Evolutionary conservation across 2,797 vertebrate genomes (phyloP), one percentile per base, ranked within the genome.

Genomic region (Premnoplex brunnescens): DNA sequence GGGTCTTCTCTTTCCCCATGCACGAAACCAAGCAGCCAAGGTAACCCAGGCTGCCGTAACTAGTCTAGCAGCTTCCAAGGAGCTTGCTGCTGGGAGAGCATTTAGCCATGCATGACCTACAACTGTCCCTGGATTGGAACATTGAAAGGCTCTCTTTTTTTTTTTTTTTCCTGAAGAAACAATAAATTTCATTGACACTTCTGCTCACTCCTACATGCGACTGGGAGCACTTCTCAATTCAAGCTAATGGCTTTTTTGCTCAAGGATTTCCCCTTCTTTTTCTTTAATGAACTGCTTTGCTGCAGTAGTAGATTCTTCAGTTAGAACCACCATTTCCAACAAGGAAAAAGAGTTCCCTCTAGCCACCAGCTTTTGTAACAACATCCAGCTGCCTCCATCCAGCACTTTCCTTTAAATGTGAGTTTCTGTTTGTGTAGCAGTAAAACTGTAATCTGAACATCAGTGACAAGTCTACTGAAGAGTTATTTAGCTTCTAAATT

Each of bases 301-400:
- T 52, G 52, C 21, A 44, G 66, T 22, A 64, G 69, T 90, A 72
- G 58, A 43, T 72, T 85, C 34, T 64, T 72, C 3, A 4, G 7
- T 69, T 62, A 72, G 22, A 73, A 39, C 34, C 15, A 30, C 20
- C 49, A 34, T 80, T 59, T 84, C 91, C 90, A 97, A 49, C 76
- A 95, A 97, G 97, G 97, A 91, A 96, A 95, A 94, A 96, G 89
- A 85, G 96, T 94, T 96, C 97, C 97, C 96, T 97, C 97, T 97
- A 97, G 97, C 96, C 49, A 92, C 88, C 88, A 63, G 34, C 30
- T 89, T 95, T 62, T 64, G 89, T 80, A 96, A 94, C 62, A 95
- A 63, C 88, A 87, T 46, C 66, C 34, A 44, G 6, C 66, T 63
- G 46, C 49, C 63, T 91, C 84, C 56, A 62, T 9, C 12, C 83